phyloP scores from a whole-genome alignment of 2,113 vertebrate genomes.

The Lontra canadensis region DNA sequence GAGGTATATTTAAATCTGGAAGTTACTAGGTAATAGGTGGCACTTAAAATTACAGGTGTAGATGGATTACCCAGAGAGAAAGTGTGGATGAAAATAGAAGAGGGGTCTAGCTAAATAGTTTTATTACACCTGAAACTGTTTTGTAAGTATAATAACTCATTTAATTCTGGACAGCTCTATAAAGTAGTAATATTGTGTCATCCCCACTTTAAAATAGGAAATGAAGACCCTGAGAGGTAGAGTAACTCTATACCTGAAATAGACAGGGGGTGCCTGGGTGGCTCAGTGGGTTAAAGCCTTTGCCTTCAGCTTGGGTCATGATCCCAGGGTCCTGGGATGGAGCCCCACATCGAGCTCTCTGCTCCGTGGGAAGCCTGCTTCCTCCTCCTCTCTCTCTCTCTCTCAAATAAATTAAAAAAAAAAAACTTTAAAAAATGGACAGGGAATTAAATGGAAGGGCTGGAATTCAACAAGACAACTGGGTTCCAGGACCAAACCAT shows the following conservation, averaged over 20 bases:
- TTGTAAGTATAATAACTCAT: not conserved
- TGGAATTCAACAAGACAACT: not conserved
- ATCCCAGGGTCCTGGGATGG: not conserved
- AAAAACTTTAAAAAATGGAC: not conserved
- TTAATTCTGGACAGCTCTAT: not conserved
- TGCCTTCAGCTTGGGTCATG: not conserved
- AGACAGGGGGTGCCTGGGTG: not conserved
- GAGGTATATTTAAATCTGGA: not conserved
- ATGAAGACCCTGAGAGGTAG: not conserved
- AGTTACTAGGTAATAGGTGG: not conserved
- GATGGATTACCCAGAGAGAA: not conserved
- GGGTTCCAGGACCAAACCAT: not conserved
- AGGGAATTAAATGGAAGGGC: not conserved
- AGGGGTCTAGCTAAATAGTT: not conserved
- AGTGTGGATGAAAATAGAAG: not conserved
- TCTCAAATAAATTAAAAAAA: not conserved
- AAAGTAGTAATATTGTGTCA: not conserved
- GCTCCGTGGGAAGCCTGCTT: not conserved
- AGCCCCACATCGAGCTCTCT: not conserved
- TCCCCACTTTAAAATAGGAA: not conserved
- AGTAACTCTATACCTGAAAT: not conserved
- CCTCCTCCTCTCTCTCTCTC: not conserved
- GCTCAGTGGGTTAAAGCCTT: not conserved
- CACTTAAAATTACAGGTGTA: not conserved
- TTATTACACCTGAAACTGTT: not conserved